Evolutionary conservation across 1,140 invertebrate species (phyloP).

Genomic region (Trichoplusia ni): DNA sequence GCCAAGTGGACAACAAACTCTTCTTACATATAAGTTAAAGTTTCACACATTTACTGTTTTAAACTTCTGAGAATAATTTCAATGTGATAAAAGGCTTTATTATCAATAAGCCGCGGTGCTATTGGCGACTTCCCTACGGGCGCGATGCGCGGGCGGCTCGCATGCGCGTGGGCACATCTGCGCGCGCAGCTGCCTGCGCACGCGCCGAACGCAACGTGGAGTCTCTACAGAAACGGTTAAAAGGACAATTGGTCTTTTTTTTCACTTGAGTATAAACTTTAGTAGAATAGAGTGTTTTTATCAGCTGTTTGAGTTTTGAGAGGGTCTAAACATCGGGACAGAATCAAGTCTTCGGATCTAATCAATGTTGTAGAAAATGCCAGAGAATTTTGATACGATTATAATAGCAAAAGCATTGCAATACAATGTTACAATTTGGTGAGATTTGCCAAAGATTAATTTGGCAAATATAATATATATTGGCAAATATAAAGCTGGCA

Average conservation of each 20-base stretch:
- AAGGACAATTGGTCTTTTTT: conserved; percentile 10
- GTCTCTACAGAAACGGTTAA: conserved; percentile 15
- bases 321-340: no score
- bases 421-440: background rate
- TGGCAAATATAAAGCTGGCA: no score
- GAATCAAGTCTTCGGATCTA: no score
- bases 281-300: conserved; percentile 11
- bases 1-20: no score
- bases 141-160: conserved; percentile 11
- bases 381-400: no score
- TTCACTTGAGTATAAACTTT: background rate
- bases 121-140: conserved; percentile 11
- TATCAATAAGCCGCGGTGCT: conserved; percentile 12
- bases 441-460: no score
- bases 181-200: conserved; percentile 43
- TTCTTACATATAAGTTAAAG: no score
- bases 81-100: conserved; percentile 11
- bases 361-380: no score
- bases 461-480: no score
- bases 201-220: conserved; percentile 32
- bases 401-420: conserved; percentile 7
- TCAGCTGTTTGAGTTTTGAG: no score
- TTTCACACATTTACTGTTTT: no score
- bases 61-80: background rate
- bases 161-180: conserved; percentile 38